Evolutionary conservation across 2,797 vertebrate species (phyloP).

Genomic region (Otus scops): DNA sequence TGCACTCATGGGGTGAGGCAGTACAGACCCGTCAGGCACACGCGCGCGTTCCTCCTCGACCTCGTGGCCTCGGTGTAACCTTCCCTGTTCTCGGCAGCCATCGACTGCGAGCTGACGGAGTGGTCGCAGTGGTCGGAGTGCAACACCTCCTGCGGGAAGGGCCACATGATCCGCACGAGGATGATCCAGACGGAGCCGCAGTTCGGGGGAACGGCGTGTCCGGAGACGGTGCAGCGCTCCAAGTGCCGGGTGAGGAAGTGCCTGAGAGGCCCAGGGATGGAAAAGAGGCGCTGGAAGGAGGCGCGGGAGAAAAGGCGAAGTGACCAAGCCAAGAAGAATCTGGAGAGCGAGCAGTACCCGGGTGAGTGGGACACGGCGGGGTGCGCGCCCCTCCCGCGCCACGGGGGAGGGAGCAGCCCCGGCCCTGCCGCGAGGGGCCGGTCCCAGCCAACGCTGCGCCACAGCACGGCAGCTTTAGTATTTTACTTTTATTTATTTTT

Average conservation of each 20-base stretch:
- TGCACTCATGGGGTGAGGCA: neutral
- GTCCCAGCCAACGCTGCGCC: no score
- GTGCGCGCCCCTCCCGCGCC: no score
- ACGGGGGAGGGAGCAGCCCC: no score
- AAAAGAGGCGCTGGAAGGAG: conserved; percentile 90
- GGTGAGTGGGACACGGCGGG: conserved; percentile 68
- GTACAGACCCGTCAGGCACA: neutral
- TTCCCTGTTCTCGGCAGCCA: conserved; percentile 77
- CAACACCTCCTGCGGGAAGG: conserved; percentile 98
- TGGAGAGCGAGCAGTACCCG: conserved; percentile 83
- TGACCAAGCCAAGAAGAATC: conserved; percentile 82
- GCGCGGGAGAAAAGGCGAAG: conserved; percentile 89
- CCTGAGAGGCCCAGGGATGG: conserved; percentile 82
- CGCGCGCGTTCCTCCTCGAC: neutral
- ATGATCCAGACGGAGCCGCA: conserved; percentile 91
- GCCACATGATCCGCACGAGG: conserved; percentile 92
- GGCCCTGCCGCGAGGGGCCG: no score
- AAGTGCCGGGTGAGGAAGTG: conserved; percentile 95
- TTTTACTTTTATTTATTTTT: no score
- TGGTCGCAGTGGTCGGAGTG: conserved; percentile 98
- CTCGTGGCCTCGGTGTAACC: fast-evolving
- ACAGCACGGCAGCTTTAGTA: no score
- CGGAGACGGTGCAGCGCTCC: conserved; percentile 90
- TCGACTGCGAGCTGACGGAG: conserved; percentile 89
- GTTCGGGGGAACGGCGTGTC: conserved; percentile 90